Base-by-base conservation (phyloP, 1,140 invertebrate genomes). In the Drosophila serrata region DNA sequence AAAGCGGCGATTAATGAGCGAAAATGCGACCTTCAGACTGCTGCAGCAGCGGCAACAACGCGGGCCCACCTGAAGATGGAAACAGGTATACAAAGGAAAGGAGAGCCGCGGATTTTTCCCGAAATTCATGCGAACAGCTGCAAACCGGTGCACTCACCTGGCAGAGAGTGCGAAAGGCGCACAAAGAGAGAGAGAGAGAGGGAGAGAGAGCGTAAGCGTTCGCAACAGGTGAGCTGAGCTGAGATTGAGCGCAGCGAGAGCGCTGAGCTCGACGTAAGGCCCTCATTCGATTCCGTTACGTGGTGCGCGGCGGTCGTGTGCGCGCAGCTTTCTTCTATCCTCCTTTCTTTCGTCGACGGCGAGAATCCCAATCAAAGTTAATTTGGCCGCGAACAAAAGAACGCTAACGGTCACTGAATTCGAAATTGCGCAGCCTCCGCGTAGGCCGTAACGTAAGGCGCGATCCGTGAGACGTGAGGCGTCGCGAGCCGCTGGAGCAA, bases 1-100 rank as follows among this genome's bases (percentile, higher is more conserved):
- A 88, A 88, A 90, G 84, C 82, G 64, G 68, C 84, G 64, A 88
- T 90, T 90, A 88, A 88, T 90, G 85, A 88, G 73, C 76, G 85
- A 90, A 90, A 81, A 67, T 84, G 68, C 81, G 84, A 88, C 84
- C 84, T 88, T 88, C 85, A 88, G 81, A 70, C 76, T 74, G 72
- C 48, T 59, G 59, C 42, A 70, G 72, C 48, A 65, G 59, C 42
- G 63, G 57, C 58, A 74, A 31, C 56, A 74, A 69, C 65, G 39
- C 39, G 48, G 39, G 42, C 55, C 45, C 68, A 78, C 56, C 57
- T 77, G 73, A 46, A 39, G 53, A 49, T 48, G 39, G 8, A 77
- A 87, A 84, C 84, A 87, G 84, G 84, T 87, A 90, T 78, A 56
- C 39, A 57, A 73, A 56, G 73, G 51, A 39, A 42, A 51, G 63